Percentiles rank a stretch among this genome's conserved stretches.
Evolutionary conservation across 1,140 invertebrate species (phyloP).

Genomic region (Geopemphigus sp.): DNA sequence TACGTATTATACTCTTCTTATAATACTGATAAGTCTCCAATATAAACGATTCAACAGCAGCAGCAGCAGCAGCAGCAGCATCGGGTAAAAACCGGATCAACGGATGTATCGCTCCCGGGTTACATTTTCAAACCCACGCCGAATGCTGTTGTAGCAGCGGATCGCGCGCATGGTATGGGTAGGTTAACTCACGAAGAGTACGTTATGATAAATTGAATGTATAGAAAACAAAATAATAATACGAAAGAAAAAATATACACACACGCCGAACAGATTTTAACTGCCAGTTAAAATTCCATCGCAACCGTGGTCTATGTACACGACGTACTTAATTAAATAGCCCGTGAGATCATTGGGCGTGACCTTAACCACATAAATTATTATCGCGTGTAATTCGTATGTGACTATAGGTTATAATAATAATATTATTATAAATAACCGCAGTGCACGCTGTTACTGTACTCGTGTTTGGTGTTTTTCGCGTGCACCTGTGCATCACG

Average conservation of each 20-base stretch:
- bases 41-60: slow-evolving; percentile 46
- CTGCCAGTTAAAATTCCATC: slow-evolving; percentile 47
- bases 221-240: slow-evolving; percentile 10
- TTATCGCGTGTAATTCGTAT: slow-evolving; percentile 20
- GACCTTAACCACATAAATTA: slow-evolving; percentile 40
- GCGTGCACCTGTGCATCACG: too few species aligned
- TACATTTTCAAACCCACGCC: slow-evolving; percentile 44
- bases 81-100: slow-evolving; percentile 22
- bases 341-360: slow-evolving; percentile 48
- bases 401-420: background rate
- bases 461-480: too few species aligned
- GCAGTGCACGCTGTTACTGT: too few species aligned
- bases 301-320: slow-evolving; percentile 32
- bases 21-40: slow-evolving; percentile 19
- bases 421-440: slow-evolving; percentile 23
- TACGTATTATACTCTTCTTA: background rate
- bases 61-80: background rate
- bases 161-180: background rate
- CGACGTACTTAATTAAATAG: slow-evolving; percentile 48
- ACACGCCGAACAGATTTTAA: slow-evolving; percentile 32
- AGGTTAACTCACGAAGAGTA: slow-evolving; percentile 5
- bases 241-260: slow-evolving; percentile 5
- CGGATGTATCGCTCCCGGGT: slow-evolving; percentile 46
- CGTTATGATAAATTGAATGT: slow-evolving; percentile 47
- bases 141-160: too few species aligned